Evolutionary conservation across 2,113 vertebrate genomes (phyloP).

Genomic region (Pogonocichla stellata): DNA sequence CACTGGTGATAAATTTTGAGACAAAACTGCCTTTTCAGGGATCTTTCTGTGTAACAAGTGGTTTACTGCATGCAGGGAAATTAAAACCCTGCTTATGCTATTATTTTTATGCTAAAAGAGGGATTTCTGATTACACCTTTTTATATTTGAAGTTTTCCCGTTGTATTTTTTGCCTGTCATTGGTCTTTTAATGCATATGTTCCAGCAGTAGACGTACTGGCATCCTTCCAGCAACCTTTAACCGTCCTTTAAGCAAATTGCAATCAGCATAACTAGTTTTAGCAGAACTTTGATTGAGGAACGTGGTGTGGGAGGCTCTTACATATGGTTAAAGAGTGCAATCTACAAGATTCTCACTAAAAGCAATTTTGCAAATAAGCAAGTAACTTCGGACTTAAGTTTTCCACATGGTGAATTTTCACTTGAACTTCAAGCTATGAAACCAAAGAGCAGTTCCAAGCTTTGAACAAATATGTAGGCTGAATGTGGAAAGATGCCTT

Average conservation of each 20-base stretch:
- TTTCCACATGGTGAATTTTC: not conserved
- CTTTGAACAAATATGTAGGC: not conserved
- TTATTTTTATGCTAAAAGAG: not conserved
- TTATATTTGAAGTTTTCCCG: not conserved
- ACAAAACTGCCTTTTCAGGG: not conserved
- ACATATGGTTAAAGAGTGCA: not conserved
- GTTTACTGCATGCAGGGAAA: not conserved
- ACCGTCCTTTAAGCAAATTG: not conserved
- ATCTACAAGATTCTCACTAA: not conserved
- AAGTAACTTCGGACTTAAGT: not conserved
- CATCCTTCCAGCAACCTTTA: slow-evolving; percentile 11
- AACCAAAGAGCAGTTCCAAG: not conserved
- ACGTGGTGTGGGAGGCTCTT: not conserved
- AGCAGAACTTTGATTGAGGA: not conserved
- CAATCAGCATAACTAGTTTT: not conserved
- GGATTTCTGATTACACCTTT: not conserved
- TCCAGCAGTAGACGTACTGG: not conserved
- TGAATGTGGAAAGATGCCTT: not conserved
- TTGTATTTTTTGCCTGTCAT: not conserved
- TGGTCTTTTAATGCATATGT: not conserved
- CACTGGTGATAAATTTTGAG: not conserved
- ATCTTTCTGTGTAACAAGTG: not conserved
- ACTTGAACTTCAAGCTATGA: not conserved
- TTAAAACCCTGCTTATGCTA: not conserved
- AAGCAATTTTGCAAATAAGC: not conserved